A percentile compares a stretch with the other conserved stretches of the same genome.
These are phyloP conservation scores for Trichogramma pretiosum DNA, from an alignment of 1,140 invertebrate genomes.

Conservation along the genomic window DNA sequence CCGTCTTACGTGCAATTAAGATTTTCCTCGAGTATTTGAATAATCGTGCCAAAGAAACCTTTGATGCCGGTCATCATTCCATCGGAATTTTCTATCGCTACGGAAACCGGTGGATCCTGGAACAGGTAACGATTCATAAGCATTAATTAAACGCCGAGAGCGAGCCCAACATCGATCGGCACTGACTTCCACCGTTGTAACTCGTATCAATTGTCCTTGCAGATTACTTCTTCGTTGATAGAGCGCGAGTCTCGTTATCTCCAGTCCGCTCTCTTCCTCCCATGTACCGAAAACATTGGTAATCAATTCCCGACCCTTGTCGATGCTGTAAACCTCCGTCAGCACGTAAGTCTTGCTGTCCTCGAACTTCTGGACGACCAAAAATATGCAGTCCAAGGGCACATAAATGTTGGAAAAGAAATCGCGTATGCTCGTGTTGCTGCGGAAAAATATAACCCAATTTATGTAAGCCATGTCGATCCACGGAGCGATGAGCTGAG, in stretches of 20 bases:
- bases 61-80: slow-evolving; percentile 28
- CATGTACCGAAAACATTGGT: slow-evolving; percentile 27
- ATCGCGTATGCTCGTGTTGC: slow-evolving; percentile 23
- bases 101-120: slow-evolving; percentile 38
- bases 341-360: slow-evolving; percentile 22
- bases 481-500: slow-evolving; percentile 29
- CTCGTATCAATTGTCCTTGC: slow-evolving; percentile 31
- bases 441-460: slow-evolving; percentile 34
- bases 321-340: slow-evolving; percentile 35
- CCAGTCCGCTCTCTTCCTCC: slow-evolving; percentile 22
- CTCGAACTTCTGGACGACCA: slow-evolving; percentile 22
- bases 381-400: slow-evolving; percentile 34
- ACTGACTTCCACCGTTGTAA: slow-evolving; percentile 33
- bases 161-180: no score
- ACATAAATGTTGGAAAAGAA: slow-evolving; percentile 31
- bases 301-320: slow-evolving; percentile 24
- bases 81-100: slow-evolving; percentile 22
- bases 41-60: slow-evolving; percentile 39
- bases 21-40: slow-evolving; percentile 33
- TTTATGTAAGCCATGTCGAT: slow-evolving; percentile 39
- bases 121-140: no score
- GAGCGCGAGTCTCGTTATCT: slow-evolving; percentile 23
- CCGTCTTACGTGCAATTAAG: slow-evolving; percentile 41
- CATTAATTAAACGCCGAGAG: slow-evolving; percentile 2
- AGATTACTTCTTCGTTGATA: slow-evolving; percentile 37